Conservation (phyloP, 2,113 vertebrate genomes). For the Xiphophorus maculatus region DNA sequence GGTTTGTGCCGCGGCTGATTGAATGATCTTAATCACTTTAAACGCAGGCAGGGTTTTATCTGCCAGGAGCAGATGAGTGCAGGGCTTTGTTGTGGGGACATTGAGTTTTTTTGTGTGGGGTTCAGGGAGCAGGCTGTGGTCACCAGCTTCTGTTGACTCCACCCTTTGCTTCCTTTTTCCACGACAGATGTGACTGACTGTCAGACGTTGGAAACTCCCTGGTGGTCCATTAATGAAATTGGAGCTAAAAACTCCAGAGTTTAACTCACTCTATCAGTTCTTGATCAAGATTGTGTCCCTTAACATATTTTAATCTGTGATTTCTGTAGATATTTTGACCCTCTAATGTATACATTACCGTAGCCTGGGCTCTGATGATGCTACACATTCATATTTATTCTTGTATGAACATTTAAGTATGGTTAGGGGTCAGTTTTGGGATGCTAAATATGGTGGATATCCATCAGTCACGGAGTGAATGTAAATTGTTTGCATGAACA, state of each 20-base stretch:
- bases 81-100: slow-evolving; percentile 71
- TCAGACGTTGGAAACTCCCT: slow-evolving; percentile 48
- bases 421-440: background rate
- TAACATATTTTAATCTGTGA: background rate
- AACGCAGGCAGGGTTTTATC: slow-evolving; percentile 59
- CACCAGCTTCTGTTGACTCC: slow-evolving; percentile 71
- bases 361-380: too few relatives aligned
- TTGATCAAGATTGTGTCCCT: background rate
- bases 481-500: background rate
- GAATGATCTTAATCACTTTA: slow-evolving; percentile 73
- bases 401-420: background rate
- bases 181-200: slow-evolving; percentile 71
- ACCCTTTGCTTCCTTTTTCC: slow-evolving; percentile 59
- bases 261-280: slow-evolving; percentile 11
- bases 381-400: background rate
- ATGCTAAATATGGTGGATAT: background rate
- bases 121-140: slow-evolving; percentile 66
- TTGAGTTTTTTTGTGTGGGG: slow-evolving; percentile 47
- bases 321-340: background rate
- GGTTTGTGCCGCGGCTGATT: slow-evolving; percentile 58
- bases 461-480: background rate
- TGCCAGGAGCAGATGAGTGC: slow-evolving; percentile 75
- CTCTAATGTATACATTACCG: too few relatives aligned
- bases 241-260: slow-evolving; percentile 39
- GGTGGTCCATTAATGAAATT: slow-evolving; percentile 65